Conservation (phyloP, 2,888 invertebrate species). For the Coremacera marginata region DNA sequence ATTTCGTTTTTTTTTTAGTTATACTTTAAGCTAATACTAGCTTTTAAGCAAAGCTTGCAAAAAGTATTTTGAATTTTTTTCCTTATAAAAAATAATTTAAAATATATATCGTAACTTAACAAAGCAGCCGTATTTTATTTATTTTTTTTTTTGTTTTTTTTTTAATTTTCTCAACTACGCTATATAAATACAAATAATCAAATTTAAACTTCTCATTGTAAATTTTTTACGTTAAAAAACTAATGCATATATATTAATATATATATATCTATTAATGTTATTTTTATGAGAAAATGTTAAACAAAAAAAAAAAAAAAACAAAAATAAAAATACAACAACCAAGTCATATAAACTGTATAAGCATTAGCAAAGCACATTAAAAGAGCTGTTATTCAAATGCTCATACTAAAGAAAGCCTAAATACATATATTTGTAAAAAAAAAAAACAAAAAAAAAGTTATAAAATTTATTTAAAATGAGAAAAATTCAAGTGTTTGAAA, state of each 20-base stretch:
- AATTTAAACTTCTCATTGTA: conserved; percentile 18
- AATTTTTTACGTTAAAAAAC: not conserved
- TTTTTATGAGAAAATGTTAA: not conserved
- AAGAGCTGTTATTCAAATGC: not conserved
- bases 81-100: not conserved
- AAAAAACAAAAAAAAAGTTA: not conserved
- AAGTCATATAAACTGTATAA: conserved; percentile 22
- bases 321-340: not conserved
- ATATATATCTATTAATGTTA: conserved; percentile 3
- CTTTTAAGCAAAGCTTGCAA: conserved; percentile 16
- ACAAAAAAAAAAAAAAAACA: not conserved
- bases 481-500: not conserved
- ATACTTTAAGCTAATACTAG: not conserved
- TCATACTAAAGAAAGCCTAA: not conserved
- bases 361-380: not conserved
- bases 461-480: no score
- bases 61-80: not conserved
- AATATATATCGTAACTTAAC: not conserved
- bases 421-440: not conserved
- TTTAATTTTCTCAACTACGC: not conserved
- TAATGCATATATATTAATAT: conserved; percentile 3
- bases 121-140: not conserved
- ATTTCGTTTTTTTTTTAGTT: not conserved
- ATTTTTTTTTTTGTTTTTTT: not conserved
- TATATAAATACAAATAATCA: not conserved